A percentile compares a stretch with the other conserved stretches of the same genome.
Evolutionary conservation across 2,797 vertebrate species (phyloP).

Genomic region (Oreochromis mossambicus): DNA sequence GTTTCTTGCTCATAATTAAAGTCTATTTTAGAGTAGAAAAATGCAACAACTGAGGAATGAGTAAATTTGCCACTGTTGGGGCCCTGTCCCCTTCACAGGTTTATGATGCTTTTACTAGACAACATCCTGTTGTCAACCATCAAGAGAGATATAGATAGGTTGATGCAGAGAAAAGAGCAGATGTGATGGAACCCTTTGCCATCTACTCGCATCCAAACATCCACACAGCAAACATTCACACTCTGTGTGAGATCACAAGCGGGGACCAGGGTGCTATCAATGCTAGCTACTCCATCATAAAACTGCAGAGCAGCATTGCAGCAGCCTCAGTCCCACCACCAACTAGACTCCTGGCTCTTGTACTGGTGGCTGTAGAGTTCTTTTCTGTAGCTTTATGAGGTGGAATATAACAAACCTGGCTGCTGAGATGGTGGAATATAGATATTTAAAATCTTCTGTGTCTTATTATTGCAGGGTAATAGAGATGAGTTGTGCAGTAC

Average conservation of each 20-base stretch:
- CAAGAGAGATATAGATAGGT: background rate
- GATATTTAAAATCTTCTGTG: conserved; percentile 3
- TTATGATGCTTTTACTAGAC: background rate
- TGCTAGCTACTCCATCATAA: conserved; percentile 4
- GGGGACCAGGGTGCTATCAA: conserved; percentile 20
- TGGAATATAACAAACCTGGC: background rate
- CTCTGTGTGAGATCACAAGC: background rate
- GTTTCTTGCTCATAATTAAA: background rate
- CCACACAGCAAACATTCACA: conserved; percentile 14
- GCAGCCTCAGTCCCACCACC: background rate
- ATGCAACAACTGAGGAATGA: background rate
- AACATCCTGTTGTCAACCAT: background rate
- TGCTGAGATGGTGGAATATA: conserved; percentile 16
- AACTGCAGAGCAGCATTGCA: background rate
- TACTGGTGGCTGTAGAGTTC: background rate
- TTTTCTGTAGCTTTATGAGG: conserved; percentile 24
- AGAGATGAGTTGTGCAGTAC: background rate
- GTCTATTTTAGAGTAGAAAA: background rate
- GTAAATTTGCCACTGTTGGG: background rate
- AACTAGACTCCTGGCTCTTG: conserved; percentile 29
- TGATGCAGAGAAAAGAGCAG: background rate
- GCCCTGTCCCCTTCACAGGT: background rate
- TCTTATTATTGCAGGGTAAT: background rate
- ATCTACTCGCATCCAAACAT: conserved; percentile 5
- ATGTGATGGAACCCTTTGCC: background rate